phyloP scores from a whole-genome alignment of 2,113 vertebrate species.

The Thunnus thynnus region DNA sequence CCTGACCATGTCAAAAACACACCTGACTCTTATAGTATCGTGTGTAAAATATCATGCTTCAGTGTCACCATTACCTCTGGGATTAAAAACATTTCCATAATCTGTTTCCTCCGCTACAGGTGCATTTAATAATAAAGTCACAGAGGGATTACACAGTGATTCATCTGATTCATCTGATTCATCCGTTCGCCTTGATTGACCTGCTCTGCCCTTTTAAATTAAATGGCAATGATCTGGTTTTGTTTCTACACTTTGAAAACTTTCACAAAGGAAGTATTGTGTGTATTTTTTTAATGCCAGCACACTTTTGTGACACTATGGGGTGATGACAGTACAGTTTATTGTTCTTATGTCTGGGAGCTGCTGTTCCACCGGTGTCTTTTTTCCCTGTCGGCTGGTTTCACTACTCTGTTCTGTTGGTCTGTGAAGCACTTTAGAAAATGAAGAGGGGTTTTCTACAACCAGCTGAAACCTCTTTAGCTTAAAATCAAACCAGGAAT shows the following conservation, averaged over 20 bases:
- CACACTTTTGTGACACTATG: neutral
- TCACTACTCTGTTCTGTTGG: slow-evolving; percentile 31
- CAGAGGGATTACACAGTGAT: slow-evolving; percentile 28
- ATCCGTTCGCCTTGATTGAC: slow-evolving; percentile 14
- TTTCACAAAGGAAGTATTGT: neutral
- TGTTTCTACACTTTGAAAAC: neutral
- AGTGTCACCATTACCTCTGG: neutral
- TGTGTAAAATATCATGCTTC: neutral
- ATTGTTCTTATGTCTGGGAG: slow-evolving; percentile 19
- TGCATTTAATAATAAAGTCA: neutral
- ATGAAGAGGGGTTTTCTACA: slow-evolving; percentile 6
- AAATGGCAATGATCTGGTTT: slow-evolving; percentile 14
- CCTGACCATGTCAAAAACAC: neutral
- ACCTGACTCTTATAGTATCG: too few relatives aligned
- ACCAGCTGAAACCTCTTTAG: neutral
- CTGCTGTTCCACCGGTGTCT: neutral
- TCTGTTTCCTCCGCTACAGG: slow-evolving; percentile 18
- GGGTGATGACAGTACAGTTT: slow-evolving; percentile 1
- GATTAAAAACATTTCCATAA: slow-evolving; percentile 19
- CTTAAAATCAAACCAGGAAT: neutral
- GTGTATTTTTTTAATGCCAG: neutral
- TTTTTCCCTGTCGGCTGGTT: slow-evolving; percentile 25
- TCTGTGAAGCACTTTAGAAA: slow-evolving; percentile 3
- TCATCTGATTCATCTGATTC: neutral
- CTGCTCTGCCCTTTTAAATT: slow-evolving; percentile 7